These are phyloP conservation scores for Ramazzottius varieornatus DNA, from an alignment of 2,888 invertebrate species.

Conservation along the genomic window DNA sequence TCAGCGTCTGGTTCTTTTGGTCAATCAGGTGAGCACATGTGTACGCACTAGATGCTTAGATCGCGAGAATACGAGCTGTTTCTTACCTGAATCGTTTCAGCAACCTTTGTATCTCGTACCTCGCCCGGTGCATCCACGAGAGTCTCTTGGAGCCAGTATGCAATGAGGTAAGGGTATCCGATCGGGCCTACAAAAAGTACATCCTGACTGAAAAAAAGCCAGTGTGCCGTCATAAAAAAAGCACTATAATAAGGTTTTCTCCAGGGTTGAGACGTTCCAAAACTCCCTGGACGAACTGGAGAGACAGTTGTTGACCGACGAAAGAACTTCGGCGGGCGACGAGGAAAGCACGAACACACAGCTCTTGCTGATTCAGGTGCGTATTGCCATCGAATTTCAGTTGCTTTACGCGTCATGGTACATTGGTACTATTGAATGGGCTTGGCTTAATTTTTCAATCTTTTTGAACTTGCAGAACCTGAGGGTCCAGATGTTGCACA, in stretches of 20 bases:
- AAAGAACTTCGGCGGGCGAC: neutral
- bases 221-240: no score
- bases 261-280: neutral
- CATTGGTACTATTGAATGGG: neutral
- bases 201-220: no score
- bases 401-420: neutral
- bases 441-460: no score
- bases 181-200: no score
- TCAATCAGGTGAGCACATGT: neutral
- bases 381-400: neutral
- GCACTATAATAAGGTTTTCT: no score
- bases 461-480: neutral
- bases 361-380: neutral
- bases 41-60: neutral
- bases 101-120: no score
- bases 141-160: neutral
- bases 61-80: neutral
- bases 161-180: neutral
- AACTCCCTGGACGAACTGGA: neutral
- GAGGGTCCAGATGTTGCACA: neutral
- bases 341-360: neutral
- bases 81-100: no score
- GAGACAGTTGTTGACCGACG: neutral
- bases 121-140: no score
- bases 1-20: no score